phyloP scores from a whole-genome alignment of 2,113 vertebrate species.

The Colistium nudipinnis region DNA sequence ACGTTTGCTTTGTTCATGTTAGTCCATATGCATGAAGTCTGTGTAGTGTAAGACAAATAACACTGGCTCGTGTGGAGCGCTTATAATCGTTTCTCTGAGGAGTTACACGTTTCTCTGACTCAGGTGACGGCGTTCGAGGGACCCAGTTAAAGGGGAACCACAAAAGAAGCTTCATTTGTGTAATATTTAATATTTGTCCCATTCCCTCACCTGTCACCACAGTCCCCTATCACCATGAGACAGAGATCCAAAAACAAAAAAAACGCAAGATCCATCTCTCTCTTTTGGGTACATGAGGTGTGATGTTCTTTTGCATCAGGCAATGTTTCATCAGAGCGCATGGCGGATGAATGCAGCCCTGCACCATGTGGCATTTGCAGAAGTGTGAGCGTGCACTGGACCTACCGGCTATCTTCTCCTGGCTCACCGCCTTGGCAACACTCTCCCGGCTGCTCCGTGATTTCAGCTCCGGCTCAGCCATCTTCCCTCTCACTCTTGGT shows the following conservation, averaged over 20 bases:
- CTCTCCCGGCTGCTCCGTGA: constrained; percentile 77
- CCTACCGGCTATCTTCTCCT: constrained; percentile 78
- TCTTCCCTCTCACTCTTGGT: constrained; percentile 54
- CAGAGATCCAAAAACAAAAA: not conserved
- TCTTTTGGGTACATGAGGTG: not conserved
- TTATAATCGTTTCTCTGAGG: too few relatives aligned
- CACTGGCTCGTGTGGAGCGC: too few relatives aligned
- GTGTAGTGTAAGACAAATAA: too few relatives aligned
- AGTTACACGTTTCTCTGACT: too few relatives aligned
- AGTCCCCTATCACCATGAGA: constrained; percentile 14
- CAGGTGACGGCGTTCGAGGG: too few relatives aligned
- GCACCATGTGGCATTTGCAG: constrained; percentile 60
- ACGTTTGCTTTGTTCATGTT: too few relatives aligned
- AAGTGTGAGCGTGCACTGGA: constrained; percentile 46
- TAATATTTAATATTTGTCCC: not conserved
- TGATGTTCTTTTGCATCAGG: constrained; percentile 25
- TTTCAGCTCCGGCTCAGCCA: constrained; percentile 80
- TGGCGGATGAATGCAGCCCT: constrained; percentile 51
- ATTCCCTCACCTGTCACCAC: constrained; percentile 4
- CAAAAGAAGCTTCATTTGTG: not conserved
- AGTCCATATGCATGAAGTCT: not conserved
- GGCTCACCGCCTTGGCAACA: constrained; percentile 70
- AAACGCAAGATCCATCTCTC: not conserved
- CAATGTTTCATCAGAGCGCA: constrained; percentile 65
- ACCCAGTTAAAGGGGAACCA: not conserved